phyloP scores from a whole-genome alignment of 2,888 invertebrate species.

The Phortica okadai region DNA sequence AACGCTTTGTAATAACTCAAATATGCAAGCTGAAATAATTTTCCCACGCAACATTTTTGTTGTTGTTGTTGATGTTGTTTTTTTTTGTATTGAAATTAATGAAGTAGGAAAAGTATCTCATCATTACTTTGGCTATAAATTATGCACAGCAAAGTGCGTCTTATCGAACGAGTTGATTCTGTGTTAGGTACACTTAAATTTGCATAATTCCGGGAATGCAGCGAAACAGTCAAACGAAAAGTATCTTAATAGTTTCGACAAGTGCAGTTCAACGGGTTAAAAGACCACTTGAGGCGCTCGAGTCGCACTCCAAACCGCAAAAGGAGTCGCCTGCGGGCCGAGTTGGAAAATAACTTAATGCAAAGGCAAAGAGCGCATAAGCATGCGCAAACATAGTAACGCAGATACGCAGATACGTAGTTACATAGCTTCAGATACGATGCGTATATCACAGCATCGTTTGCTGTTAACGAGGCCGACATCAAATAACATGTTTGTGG shows the following conservation, averaged over 20 bases:
- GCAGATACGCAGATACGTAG: not conserved
- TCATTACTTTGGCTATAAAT: constrained; percentile 1
- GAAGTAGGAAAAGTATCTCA: constrained; percentile 56
- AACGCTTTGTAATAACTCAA: constrained; percentile 21
- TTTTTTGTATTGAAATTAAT: constrained; percentile 53
- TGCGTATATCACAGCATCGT: constrained; percentile 69
- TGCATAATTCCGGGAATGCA: constrained; percentile 66
- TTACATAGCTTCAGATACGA: constrained; percentile 19
- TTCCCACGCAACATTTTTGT: constrained; percentile 17
- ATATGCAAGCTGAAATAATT: not conserved
- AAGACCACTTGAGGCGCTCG: constrained; percentile 59
- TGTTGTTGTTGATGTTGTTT: not conserved
- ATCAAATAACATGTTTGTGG: constrained; percentile 67
- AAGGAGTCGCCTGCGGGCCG: constrained; percentile 11
- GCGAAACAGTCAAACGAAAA: constrained; percentile 36
- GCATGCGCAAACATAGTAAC: constrained; percentile 40
- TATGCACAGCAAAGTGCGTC: constrained; percentile 27
- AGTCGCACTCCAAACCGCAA: not conserved
- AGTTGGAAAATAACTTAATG: constrained; percentile 68
- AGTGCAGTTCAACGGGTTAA: constrained; percentile 70
- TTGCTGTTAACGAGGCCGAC: constrained; percentile 74
- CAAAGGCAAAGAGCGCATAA: constrained; percentile 60
- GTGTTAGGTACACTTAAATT: constrained; percentile 59
- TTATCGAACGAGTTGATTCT: constrained; percentile 12
- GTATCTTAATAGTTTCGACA: constrained; percentile 70